phyloP scores from a whole-genome alignment of 1,140 invertebrate species.

The Solen grandis region DNA sequence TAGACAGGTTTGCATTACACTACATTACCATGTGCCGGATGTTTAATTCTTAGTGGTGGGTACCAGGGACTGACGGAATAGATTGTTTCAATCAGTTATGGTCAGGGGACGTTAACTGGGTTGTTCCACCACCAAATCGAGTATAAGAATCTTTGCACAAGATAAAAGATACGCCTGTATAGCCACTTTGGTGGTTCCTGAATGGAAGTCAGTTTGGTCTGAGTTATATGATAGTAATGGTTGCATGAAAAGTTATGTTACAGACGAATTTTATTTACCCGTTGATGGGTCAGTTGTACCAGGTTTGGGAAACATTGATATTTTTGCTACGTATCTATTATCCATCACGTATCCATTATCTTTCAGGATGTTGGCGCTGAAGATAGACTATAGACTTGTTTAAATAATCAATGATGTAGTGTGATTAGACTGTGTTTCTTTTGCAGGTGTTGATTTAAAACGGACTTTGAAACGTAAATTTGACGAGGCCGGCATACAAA shows the following conservation, averaged over 20 bases:
- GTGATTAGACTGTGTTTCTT: not conserved
- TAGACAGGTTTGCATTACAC: constrained; percentile 54
- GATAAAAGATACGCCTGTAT: no score
- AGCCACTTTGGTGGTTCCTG: no score
- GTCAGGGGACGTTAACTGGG: constrained; percentile 52
- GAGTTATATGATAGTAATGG: no score
- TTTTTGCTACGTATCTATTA: no score
- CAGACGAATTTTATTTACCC: no score
- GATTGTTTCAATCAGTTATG: constrained; percentile 37
- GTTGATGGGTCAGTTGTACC: no score
- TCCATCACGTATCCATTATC: not conserved
- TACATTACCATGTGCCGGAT: constrained; percentile 43
- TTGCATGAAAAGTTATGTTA: no score
- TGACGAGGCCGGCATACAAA: no score
- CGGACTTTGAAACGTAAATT: no score
- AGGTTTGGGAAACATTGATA: constrained; percentile 18
- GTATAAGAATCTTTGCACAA: constrained; percentile 34
- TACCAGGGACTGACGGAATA: constrained; percentile 32
- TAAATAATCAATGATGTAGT: not conserved
- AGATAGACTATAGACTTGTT: no score
- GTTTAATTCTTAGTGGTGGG: constrained; percentile 50
- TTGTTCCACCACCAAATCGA: constrained; percentile 51
- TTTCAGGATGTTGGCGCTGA: constrained; percentile 33
- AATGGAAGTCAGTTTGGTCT: no score
- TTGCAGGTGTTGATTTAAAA: constrained; percentile 37